phyloP scores from a whole-genome alignment of 2,888 invertebrate species.

The Dugesia japonica region DNA sequence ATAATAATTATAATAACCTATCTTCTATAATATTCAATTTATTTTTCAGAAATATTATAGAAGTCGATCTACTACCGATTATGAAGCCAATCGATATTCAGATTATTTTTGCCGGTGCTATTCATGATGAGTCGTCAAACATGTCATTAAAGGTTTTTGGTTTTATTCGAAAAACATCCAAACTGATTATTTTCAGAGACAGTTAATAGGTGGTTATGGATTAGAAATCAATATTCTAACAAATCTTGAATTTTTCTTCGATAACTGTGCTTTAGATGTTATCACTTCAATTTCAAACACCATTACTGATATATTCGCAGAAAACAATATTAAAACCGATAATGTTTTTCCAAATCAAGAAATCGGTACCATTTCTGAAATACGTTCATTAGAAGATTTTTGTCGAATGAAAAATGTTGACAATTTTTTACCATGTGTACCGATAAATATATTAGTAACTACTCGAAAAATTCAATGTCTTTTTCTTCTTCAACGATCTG shows the following conservation, averaged over 20 bases:
- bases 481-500: neutral
- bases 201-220: neutral
- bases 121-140: neutral
- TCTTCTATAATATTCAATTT: too few relatives aligned
- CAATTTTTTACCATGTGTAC: neutral
- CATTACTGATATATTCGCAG: neutral
- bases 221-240: neutral
- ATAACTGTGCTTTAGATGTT: conserved; percentile 12
- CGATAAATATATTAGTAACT: neutral
- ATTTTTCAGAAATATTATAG: neutral
- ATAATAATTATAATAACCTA: too few relatives aligned
- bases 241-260: neutral
- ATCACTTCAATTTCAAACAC: neutral
- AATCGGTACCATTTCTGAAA: neutral
- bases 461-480: neutral
- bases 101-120: neutral
- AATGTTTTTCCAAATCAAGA: neutral
- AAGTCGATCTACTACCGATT: neutral
- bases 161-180: neutral
- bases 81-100: conserved; percentile 11
- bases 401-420: neutral
- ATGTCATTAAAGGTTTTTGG: neutral
- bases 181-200: neutral
- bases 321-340: neutral
- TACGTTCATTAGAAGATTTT: neutral